These are phyloP conservation scores for Pachyuromys duprasi DNA, from an alignment of 2,797 vertebrate species.

Conservation along the genomic window DNA sequence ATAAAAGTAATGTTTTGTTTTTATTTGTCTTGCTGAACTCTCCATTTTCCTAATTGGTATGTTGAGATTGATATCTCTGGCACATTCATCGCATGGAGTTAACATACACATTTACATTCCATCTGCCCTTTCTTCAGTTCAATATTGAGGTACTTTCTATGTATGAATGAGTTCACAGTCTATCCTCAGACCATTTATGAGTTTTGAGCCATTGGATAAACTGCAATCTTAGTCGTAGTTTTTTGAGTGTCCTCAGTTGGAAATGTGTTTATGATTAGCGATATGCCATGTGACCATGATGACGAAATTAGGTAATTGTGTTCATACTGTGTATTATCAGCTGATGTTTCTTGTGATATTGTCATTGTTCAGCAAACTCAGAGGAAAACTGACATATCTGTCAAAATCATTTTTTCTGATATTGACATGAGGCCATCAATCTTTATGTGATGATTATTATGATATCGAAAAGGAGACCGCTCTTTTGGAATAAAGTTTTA, in stretches of 20 bases:
- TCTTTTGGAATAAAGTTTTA: neutral
- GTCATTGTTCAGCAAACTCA: neutral
- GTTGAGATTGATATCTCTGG: neutral
- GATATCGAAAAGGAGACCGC: neutral
- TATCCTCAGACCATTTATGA: neutral
- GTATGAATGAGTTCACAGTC: neutral
- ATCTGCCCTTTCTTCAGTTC: neutral
- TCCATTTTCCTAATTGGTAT: neutral
- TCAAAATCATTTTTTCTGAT: neutral
- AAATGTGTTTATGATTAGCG: neutral
- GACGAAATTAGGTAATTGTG: neutral
- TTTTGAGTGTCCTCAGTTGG: neutral
- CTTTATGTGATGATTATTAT: neutral
- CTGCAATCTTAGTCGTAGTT: neutral
- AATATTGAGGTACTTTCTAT: neutral
- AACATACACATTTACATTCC: neutral
- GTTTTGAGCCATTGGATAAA: neutral
- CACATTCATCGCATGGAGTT: neutral
- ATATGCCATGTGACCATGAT: neutral
- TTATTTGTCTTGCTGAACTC: conserved; percentile 2
- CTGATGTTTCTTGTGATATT: neutral
- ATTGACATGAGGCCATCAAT: neutral
- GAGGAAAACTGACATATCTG: neutral
- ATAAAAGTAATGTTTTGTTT: neutral
- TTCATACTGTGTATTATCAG: neutral